Conservation (phyloP, 2,888 invertebrate genomes). For the Nemapogon koenigi region DNA sequence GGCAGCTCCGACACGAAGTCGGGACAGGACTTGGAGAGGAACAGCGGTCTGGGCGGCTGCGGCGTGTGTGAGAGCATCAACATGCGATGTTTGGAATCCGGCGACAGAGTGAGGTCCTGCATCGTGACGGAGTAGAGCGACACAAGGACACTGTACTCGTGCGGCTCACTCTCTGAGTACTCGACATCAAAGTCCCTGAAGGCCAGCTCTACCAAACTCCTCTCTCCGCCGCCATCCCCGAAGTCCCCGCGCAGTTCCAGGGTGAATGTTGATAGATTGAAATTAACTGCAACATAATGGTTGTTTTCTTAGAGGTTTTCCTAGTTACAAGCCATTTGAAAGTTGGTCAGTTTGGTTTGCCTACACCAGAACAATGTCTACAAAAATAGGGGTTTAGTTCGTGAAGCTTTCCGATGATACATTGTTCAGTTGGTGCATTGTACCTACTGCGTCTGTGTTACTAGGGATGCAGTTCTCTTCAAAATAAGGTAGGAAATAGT, state of each 20-base stretch:
- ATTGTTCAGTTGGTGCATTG: no score
- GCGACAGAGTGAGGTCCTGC: conserved; percentile 86
- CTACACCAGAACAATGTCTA: no score
- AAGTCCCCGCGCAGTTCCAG: conserved; percentile 78
- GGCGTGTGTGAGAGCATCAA: conserved; percentile 79
- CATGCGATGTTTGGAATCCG: conserved; percentile 80
- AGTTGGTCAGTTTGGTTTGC: no score
- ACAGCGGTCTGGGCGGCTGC: conserved; percentile 53
- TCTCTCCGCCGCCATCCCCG: conserved; percentile 68
- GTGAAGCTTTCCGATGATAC: no score
- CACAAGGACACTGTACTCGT: conserved; percentile 79
- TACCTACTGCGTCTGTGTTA: no score
- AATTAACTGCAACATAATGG: conserved; percentile 53
- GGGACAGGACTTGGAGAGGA: conserved; percentile 83
- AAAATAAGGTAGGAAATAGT: no score
- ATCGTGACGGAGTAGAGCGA: conserved; percentile 85
- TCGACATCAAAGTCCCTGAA: conserved; percentile 83
- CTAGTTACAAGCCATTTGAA: no score
- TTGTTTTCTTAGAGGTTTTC: no score
- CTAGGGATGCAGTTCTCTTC: no score
- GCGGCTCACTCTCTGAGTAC: conserved; percentile 71
- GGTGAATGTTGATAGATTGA: conserved; percentile 77
- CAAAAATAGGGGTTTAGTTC: no score
- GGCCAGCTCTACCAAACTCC: conserved; percentile 83
- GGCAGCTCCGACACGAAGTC: conserved; percentile 56